Base-by-base conservation (phyloP, 2,113 vertebrate genomes). In the Podarcis raffonei region DNA sequence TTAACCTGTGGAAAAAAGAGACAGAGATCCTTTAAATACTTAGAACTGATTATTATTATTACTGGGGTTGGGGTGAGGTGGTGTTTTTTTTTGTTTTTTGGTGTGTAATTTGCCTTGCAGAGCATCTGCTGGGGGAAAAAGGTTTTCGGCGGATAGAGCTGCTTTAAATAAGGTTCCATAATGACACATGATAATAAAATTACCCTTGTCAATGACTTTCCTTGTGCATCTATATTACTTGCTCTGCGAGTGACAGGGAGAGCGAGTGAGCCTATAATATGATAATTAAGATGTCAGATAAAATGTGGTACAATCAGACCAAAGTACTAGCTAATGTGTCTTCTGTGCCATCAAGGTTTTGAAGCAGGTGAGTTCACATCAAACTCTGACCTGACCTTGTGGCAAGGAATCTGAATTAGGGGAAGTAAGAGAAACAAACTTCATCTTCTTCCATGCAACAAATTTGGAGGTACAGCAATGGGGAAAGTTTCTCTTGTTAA, bases 201-300 rank as follows among this genome's bases (percentile, higher is more conserved):
- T 90, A 78, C 65, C 27, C 80, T 71, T 59, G 32, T 86, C 80
- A 90, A 57, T 72, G 25, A 75, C 88, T 89, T 75, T 89, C 37
- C 68, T 22, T 30, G 78, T 69, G 65, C 23, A 4, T 78, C 72
- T 83, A 35, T 71, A 32, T 53, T 83, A 69, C 75, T 83, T 83
- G 59, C 79, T 87, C 48, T 78, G 88, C 80, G 76, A 85, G 48
- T 80, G 88, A 80, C 68, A 89, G 82, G 53, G 30, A 85, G 35
- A 81, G 27, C 69, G 22, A 66, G 66, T 5, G 78, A 89, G 68
- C 68, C 88, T 81, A 57, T 32, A 89, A 89, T 89, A 86, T 89
- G 37, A 59, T 89, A 89, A 89, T 89, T 81, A 89, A 86, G 69
- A 75, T 81, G 69, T 89, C 84, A 89, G 72, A 77, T 83, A 66